Conservation (phyloP, 2,888 invertebrate genomes). For the Syrista parreyssii region DNA sequence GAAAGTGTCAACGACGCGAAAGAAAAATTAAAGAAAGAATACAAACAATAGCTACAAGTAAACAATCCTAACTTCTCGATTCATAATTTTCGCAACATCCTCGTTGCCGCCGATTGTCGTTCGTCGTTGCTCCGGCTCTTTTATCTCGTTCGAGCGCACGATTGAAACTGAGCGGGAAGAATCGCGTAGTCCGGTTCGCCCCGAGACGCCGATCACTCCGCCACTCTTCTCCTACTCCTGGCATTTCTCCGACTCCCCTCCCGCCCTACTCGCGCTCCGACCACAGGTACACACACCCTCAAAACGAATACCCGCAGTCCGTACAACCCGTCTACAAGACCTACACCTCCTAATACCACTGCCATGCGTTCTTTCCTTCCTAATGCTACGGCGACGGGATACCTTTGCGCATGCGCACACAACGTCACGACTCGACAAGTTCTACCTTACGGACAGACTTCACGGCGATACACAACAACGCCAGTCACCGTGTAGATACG, state of each 20-base stretch:
- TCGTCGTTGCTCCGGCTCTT: background rate
- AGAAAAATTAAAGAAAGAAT: rapidly evolving
- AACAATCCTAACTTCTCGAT: background rate
- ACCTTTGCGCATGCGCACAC: background rate
- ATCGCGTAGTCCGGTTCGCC: slow-evolving; percentile 4
- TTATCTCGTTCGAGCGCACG: slow-evolving; percentile 40
- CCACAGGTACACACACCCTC: background rate
- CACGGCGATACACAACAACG: background rate
- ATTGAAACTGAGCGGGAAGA: slow-evolving; percentile 48
- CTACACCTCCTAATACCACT: background rate
- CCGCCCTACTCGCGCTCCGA: background rate
- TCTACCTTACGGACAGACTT: background rate
- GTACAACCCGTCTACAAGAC: background rate
- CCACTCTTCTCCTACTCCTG: slow-evolving; percentile 5
- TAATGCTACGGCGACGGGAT: background rate
- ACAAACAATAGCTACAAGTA: background rate
- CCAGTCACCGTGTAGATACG: background rate
- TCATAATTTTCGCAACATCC: background rate
- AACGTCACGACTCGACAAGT: background rate
- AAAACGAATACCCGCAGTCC: background rate
- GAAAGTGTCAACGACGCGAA: background rate
- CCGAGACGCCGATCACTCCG: slow-evolving; percentile 11
- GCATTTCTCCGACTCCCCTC: slow-evolving; percentile 12
- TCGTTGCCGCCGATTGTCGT: background rate
- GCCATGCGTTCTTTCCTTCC: background rate